Conservation (phyloP, 2,888 invertebrate genomes). For the Rapana venosa region DNA sequence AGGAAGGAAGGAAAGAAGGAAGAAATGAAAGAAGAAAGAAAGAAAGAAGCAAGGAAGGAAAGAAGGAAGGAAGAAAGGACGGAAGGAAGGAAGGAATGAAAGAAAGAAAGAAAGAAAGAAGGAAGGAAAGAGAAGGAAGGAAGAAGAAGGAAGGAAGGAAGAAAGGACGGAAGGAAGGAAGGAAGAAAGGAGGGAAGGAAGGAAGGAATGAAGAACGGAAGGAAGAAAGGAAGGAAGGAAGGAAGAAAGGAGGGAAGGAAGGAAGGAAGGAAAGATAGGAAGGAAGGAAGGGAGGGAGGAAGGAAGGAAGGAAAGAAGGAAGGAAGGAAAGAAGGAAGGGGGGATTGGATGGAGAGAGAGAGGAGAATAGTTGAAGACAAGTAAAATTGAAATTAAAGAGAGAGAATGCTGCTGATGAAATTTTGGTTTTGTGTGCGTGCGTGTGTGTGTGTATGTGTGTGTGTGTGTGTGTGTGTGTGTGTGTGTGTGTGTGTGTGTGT, state of each 20-base stretch:
- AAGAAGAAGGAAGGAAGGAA: background rate
- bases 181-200: background rate
- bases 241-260: background rate
- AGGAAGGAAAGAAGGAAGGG: background rate
- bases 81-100: background rate
- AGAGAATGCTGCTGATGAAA: no score
- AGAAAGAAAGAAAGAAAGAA: background rate
- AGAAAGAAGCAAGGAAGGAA: background rate
- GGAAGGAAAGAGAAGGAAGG: background rate
- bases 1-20: background rate
- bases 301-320: background rate
- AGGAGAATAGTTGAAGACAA: background rate
- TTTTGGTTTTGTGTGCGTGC: no score
- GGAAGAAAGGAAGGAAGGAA: background rate
- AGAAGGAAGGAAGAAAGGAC: background rate
- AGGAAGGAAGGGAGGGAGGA: background rate
- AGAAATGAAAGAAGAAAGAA: background rate
- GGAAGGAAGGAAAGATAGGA: background rate
- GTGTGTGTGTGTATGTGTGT: no score
- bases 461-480: no score
- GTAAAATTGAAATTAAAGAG: no score
- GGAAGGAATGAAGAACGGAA: background rate
- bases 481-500: no score
- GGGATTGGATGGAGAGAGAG: no score
- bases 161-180: background rate